phyloP scores from a whole-genome alignment of 2,797 vertebrate genomes.

The Dipus sagitta region DNA sequence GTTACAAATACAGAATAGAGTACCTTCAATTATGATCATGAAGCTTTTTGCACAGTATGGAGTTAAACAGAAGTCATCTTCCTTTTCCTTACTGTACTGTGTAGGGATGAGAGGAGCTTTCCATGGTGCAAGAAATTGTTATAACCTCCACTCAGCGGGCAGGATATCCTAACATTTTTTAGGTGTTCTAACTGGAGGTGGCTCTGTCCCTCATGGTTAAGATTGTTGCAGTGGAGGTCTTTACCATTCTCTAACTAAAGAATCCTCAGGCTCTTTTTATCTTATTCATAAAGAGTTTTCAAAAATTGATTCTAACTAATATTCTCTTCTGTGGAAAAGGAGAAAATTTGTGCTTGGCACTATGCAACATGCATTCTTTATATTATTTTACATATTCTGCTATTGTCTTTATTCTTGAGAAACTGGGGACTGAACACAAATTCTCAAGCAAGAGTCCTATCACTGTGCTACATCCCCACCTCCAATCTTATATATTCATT shows the following conservation, averaged over 20 bases:
- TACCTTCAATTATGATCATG: background rate
- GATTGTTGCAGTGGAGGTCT: background rate
- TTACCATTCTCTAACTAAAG: background rate
- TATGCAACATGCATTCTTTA: background rate
- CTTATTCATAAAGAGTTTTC: background rate
- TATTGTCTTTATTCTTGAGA: background rate
- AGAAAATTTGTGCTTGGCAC: background rate
- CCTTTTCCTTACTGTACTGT: background rate
- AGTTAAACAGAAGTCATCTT: background rate
- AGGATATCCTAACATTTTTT: background rate
- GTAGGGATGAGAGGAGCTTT: background rate
- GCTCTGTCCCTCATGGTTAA: background rate
- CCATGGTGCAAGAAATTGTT: background rate
- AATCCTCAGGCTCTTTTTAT: background rate
- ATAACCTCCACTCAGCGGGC: background rate
- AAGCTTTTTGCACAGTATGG: background rate
- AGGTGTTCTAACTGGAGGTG: background rate
- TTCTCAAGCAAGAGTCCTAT: background rate
- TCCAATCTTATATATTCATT: background rate
- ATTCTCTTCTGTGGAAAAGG: background rate
- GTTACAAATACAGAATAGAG: background rate
- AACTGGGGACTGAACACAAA: background rate
- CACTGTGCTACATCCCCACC: background rate
- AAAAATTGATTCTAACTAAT: slow-evolving; percentile 1
- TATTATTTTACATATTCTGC: background rate